Evolutionary conservation across 2,797 vertebrate genomes (phyloP).

Genomic region (Avahi laniger): DNA sequence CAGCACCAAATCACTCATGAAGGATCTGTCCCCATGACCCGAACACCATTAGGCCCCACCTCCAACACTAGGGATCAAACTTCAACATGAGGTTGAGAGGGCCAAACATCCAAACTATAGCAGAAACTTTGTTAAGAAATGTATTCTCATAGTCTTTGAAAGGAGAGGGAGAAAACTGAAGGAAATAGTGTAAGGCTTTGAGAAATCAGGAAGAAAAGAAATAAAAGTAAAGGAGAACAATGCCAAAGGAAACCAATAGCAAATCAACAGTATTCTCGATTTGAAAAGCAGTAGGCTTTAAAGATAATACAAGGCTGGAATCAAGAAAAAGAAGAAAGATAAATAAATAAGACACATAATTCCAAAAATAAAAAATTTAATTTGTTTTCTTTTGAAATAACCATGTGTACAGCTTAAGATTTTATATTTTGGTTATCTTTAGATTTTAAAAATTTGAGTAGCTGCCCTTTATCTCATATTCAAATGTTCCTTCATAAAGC

Average conservation of each 20-base stretch:
- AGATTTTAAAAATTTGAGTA: neutral
- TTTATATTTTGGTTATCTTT: neutral
- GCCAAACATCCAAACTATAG: neutral
- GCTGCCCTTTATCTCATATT: neutral
- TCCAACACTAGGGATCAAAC: neutral
- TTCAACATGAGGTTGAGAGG: neutral
- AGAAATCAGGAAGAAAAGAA: conserved; percentile 1
- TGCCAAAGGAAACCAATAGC: neutral
- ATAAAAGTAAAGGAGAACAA: neutral
- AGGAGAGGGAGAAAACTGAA: neutral
- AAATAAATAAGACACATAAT: neutral
- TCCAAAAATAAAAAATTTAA: neutral
- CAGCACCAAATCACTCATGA: neutral
- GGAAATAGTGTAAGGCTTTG: neutral
- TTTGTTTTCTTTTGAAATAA: neutral
- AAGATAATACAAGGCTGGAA: neutral
- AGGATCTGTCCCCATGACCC: neutral
- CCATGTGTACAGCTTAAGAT: neutral
- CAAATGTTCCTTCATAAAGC: neutral
- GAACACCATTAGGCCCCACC: neutral
- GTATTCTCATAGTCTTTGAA: neutral
- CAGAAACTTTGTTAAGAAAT: neutral
- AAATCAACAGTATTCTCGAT: neutral
- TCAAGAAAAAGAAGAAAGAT: neutral
- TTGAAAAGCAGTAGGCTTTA: neutral